These are phyloP conservation scores for Lycaena phlaeas DNA, from an alignment of 2,888 invertebrate species.

Conservation along the genomic window DNA sequence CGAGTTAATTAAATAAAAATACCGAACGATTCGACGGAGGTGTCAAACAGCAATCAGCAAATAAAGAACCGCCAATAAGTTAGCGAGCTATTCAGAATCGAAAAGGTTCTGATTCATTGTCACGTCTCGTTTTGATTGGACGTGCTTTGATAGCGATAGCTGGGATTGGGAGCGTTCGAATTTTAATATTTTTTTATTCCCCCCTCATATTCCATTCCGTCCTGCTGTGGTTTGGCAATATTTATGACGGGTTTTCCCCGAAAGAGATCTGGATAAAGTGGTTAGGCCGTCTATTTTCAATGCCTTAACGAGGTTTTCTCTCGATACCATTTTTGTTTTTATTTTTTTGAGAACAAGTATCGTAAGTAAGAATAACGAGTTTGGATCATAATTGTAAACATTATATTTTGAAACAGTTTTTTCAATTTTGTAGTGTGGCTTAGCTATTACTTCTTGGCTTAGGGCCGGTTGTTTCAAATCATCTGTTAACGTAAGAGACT, in stretches of 20 bases:
- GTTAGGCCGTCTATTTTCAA: slow-evolving; percentile 28
- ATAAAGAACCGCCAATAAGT: slow-evolving; percentile 67
- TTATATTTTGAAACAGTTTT: too few relatives aligned
- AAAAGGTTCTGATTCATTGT: slow-evolving; percentile 67
- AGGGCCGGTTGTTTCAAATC: too few relatives aligned
- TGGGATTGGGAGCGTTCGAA: slow-evolving; percentile 61
- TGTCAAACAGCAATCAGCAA: slow-evolving; percentile 66
- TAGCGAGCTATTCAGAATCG: slow-evolving; percentile 62
- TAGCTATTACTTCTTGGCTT: too few relatives aligned
- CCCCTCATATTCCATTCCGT: slow-evolving; percentile 59
- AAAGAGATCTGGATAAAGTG: slow-evolving; percentile 30
- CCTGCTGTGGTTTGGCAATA: slow-evolving; percentile 52
- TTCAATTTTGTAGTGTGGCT: too few relatives aligned
- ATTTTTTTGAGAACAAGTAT: too few relatives aligned
- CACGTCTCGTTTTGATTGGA: slow-evolving; percentile 70
- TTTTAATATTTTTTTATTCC: slow-evolving; percentile 60
- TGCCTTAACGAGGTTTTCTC: slow-evolving; percentile 32
- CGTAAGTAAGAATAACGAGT: too few relatives aligned
- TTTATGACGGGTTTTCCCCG: slow-evolving; percentile 54
- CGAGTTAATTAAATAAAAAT: slow-evolving; percentile 65
- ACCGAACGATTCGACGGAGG: slow-evolving; percentile 48
- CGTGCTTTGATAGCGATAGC: slow-evolving; percentile 70
- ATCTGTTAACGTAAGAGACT: too few relatives aligned
- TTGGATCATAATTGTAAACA: too few relatives aligned
- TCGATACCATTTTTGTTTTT: slow-evolving; percentile 10